These are phyloP conservation scores for Meteorus sp. DNA, from an alignment of 1,140 invertebrate genomes.

Conservation along the genomic window DNA sequence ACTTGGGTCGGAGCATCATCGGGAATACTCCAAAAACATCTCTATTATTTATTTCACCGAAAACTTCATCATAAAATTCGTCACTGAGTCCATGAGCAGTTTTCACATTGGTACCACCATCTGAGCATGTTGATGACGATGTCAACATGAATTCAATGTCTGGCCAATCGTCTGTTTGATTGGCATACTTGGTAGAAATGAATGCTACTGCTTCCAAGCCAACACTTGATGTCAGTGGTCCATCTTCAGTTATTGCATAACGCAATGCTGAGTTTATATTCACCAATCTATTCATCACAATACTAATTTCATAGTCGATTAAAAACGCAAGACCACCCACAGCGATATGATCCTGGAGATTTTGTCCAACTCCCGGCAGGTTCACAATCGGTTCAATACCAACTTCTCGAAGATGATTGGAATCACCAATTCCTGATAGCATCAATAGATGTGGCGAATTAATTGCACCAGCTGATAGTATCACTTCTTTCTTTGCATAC, in stretches of 20 bases:
- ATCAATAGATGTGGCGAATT: slow-evolving; percentile 80
- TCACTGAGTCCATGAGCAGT: slow-evolving; percentile 77
- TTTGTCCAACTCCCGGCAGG: slow-evolving; percentile 74
- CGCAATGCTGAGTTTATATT: slow-evolving; percentile 76
- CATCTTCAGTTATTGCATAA: slow-evolving; percentile 77
- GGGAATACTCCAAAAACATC: slow-evolving; percentile 81
- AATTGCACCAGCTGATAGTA: slow-evolving; percentile 77
- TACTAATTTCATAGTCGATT: slow-evolving; percentile 77
- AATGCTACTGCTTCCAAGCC: slow-evolving; percentile 84
- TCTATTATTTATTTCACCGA: slow-evolving; percentile 67
- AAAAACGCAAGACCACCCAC: slow-evolving; percentile 77
- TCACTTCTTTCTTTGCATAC: slow-evolving; percentile 75
- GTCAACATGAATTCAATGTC: slow-evolving; percentile 90
- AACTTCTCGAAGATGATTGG: slow-evolving; percentile 68
- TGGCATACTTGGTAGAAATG: slow-evolving; percentile 84
- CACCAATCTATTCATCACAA: slow-evolving; percentile 74
- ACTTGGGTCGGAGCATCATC: slow-evolving; percentile 85
- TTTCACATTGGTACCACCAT: slow-evolving; percentile 75
- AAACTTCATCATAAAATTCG: slow-evolving; percentile 77
- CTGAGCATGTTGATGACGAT: slow-evolving; percentile 76
- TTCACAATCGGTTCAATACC: slow-evolving; percentile 71
- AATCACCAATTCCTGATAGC: slow-evolving; percentile 82
- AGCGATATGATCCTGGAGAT: slow-evolving; percentile 84
- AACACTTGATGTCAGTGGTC: slow-evolving; percentile 79
- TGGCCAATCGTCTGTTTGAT: slow-evolving; percentile 81